phyloP scores from a whole-genome alignment of 2,113 vertebrate genomes.

The Phylloscopus trochilus region DNA sequence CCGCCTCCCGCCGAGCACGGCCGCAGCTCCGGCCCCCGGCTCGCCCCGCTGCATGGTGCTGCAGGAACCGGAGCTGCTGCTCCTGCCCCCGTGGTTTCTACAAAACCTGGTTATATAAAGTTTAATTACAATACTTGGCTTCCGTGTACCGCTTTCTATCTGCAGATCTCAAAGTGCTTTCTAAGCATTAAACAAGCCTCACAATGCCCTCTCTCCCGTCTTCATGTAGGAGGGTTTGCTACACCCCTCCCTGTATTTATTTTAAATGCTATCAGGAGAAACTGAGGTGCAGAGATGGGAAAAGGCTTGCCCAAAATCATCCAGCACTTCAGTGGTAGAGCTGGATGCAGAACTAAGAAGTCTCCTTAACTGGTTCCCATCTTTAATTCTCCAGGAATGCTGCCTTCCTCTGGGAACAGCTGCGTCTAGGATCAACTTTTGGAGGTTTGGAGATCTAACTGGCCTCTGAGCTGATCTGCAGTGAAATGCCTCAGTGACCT shows the following conservation, averaged over 20 bases:
- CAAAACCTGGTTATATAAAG: constrained; percentile 53
- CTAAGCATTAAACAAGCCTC: constrained; percentile 65
- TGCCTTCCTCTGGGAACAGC: background rate
- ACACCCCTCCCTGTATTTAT: constrained; percentile 43
- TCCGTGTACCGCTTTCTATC: constrained; percentile 39
- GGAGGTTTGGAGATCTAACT: background rate
- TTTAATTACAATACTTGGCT: constrained; percentile 65
- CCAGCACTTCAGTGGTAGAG: background rate
- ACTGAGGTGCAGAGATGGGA: constrained; percentile 3
- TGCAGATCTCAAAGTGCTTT: constrained; percentile 61
- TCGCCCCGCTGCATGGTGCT: background rate
- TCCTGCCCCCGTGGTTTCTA: background rate
- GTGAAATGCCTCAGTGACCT: background rate
- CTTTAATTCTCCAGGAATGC: background rate
- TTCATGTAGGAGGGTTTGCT: constrained; percentile 42
- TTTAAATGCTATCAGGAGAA: constrained; percentile 31
- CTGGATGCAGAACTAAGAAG: background rate
- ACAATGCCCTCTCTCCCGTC: constrained; percentile 47
- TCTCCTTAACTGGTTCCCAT: background rate
- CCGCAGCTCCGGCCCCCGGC: background rate
- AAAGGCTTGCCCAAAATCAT: background rate
- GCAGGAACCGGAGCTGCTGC: background rate
- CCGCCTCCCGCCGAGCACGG: background rate
- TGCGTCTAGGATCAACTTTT: background rate
- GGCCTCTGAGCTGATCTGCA: background rate